Conservation (phyloP, 2,888 invertebrate species). For the Athripsodes cinereus region DNA sequence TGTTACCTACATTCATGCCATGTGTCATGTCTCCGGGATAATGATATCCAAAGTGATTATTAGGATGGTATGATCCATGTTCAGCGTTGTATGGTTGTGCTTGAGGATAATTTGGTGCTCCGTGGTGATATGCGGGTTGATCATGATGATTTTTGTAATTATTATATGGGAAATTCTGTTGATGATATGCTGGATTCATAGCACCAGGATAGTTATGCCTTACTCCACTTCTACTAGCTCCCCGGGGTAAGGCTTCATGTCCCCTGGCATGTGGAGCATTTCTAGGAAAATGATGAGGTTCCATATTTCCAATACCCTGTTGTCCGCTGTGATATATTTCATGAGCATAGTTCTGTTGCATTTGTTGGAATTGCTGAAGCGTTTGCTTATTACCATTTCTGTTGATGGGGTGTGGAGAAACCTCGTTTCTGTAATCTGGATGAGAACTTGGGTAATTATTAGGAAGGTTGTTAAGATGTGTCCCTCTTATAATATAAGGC, state of each 20-base stretch:
- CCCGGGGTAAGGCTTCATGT: conserved; percentile 30
- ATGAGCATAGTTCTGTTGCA: conserved; percentile 31
- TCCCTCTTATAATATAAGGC: conserved; percentile 52
- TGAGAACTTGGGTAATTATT: conserved; percentile 38
- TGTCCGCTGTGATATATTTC: conserved; percentile 41
- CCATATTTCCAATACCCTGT: conserved; percentile 33
- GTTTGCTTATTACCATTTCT: conserved; percentile 31
- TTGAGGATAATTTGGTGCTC: conserved; percentile 35
- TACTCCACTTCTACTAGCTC: conserved; percentile 30
- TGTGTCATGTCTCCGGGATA: conserved; percentile 40
- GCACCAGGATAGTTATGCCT: conserved; percentile 40
- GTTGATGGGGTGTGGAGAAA: conserved; percentile 26
- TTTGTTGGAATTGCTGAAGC: conserved; percentile 34
- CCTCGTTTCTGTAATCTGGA: conserved; percentile 28
- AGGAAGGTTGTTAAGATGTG: conserved; percentile 34
- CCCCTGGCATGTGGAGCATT: conserved; percentile 29
- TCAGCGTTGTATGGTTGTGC: conserved; percentile 30
- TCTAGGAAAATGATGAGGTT: conserved; percentile 33
- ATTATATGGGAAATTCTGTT: conserved; percentile 41
- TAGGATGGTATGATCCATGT: conserved; percentile 25
- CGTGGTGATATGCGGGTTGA: conserved; percentile 44
- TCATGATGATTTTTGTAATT: conserved; percentile 50
- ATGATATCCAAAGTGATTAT: conserved; percentile 47
- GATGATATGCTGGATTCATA: conserved; percentile 41
- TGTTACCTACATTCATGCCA: conserved; percentile 23